phyloP scores from a whole-genome alignment of 2,113 vertebrate species.

The Crotalus horridus region DNA sequence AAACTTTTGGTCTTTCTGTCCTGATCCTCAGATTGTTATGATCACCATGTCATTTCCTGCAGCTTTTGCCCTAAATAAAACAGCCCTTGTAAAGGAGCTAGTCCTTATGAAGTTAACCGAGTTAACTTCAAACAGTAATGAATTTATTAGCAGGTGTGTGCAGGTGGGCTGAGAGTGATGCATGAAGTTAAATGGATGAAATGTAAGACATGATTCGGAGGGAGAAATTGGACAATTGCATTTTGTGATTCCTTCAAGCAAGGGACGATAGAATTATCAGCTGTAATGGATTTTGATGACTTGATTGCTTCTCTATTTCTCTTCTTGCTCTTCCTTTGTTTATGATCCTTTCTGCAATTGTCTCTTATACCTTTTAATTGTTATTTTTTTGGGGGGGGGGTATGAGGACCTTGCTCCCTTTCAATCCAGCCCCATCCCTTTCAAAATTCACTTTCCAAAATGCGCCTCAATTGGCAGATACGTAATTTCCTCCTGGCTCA shows the following conservation, averaged over 20 bases:
- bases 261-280: constrained; percentile 5
- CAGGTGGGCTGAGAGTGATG: not conserved
- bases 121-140: not conserved
- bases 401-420: not conserved
- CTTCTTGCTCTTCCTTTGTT: not conserved
- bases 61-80: not conserved
- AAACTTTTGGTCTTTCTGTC: not conserved
- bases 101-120: constrained; percentile 8
- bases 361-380: not conserved
- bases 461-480: not conserved
- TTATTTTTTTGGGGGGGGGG: not conserved
- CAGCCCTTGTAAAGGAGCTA: not conserved
- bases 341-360: not conserved
- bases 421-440: not conserved
- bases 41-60: constrained; percentile 12
- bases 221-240: constrained; percentile 37
- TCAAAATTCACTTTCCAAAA: too few relatives aligned
- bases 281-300: constrained; percentile 42
- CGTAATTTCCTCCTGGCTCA: not conserved
- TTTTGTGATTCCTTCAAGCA: constrained; percentile 33
- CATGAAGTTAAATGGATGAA: not conserved
- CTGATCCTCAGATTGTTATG: not conserved
- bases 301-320: not conserved
- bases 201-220: constrained; percentile 1
- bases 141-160: not conserved